Percentiles rank a stretch among this genome's conserved stretches.
These are phyloP conservation scores for Rousettus leschenaultii DNA, from an alignment of 2,113 vertebrate species.

Conservation along the genomic window DNA sequence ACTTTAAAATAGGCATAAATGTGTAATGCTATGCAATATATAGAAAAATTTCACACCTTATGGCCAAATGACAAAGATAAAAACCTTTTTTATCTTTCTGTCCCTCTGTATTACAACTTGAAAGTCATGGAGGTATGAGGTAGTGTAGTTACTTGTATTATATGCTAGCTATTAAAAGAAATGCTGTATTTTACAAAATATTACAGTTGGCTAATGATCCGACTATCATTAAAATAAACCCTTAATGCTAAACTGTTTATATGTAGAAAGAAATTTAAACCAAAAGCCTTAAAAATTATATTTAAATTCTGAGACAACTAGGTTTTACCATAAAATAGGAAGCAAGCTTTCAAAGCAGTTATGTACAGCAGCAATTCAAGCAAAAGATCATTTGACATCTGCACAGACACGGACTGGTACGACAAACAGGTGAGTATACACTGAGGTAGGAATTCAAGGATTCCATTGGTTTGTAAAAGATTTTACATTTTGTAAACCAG, in stretches of 20 bases:
- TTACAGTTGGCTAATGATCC: constrained; percentile 67
- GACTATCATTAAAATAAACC: constrained; percentile 49
- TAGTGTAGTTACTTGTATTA: constrained; percentile 83
- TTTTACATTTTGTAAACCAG: constrained; percentile 81
- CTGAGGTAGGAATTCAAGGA: constrained; percentile 86
- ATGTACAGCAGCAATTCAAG: constrained; percentile 78
- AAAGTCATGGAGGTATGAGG: constrained; percentile 82
- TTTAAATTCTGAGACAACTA: constrained; percentile 53
- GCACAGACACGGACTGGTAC: constrained; percentile 68
- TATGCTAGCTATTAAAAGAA: constrained; percentile 77
- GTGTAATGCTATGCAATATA: constrained; percentile 74
- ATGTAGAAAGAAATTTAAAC: constrained; percentile 26
- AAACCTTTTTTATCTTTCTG: constrained; percentile 47
- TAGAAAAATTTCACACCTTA: constrained; percentile 57
- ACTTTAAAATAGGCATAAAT: constrained; percentile 68
- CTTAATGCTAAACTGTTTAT: constrained; percentile 78
- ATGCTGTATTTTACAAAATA: constrained; percentile 66
- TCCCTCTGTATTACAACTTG: constrained; percentile 77
- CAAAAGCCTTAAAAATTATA: constrained; percentile 60
- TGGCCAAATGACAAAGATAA: constrained; percentile 66
- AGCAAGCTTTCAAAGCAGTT: constrained; percentile 69
- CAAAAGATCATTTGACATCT: constrained; percentile 61
- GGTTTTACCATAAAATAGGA: constrained; percentile 63
- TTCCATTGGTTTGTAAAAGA: constrained; percentile 81
- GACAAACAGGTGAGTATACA: constrained; percentile 73